Evolutionary conservation across 2,797 vertebrate species (phyloP).

Genomic region (Epinephelus coioides): DNA sequence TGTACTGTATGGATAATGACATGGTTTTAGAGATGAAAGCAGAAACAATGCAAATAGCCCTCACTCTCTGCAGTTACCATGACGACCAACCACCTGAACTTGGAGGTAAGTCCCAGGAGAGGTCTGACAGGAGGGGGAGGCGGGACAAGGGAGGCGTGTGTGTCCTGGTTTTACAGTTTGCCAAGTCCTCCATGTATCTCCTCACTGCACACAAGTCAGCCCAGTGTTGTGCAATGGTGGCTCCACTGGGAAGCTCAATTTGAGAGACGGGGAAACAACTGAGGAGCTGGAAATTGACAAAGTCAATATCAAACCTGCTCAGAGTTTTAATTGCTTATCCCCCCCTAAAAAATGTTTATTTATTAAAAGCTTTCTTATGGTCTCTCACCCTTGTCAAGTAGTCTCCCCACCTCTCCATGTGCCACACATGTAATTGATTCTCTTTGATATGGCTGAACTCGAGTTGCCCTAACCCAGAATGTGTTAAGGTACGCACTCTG

Average conservation of each 20-base stretch:
- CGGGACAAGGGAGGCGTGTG: slow-evolving; percentile 69
- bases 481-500: slow-evolving; percentile 58
- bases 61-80: slow-evolving; percentile 84
- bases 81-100: slow-evolving; percentile 85
- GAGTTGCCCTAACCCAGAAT: slow-evolving; percentile 54
- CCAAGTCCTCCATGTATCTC: slow-evolving; percentile 59
- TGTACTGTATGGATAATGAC: slow-evolving; percentile 74
- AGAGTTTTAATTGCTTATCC: slow-evolving; percentile 56
- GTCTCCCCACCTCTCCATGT: slow-evolving; percentile 43
- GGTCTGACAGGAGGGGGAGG: slow-evolving; percentile 70
- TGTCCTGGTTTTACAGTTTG: slow-evolving; percentile 77
- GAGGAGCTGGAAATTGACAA: slow-evolving; percentile 42
- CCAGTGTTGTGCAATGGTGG: slow-evolving; percentile 21
- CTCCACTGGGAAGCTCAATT: slow-evolving; percentile 41
- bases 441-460: slow-evolving; percentile 72
- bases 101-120: slow-evolving; percentile 84
- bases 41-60: slow-evolving; percentile 83
- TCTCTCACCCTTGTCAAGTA: slow-evolving; percentile 29
- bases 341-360: slow-evolving; percentile 45
- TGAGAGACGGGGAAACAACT: slow-evolving; percentile 19
- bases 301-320: slow-evolving; percentile 37
- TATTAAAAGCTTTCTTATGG: slow-evolving; percentile 49
- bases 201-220: slow-evolving; percentile 43
- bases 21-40: slow-evolving; percentile 81
- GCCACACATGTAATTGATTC: slow-evolving; percentile 64